Base-by-base conservation (phyloP, 2,888 invertebrate genomes). In the Proisotoma minuta region DNA sequence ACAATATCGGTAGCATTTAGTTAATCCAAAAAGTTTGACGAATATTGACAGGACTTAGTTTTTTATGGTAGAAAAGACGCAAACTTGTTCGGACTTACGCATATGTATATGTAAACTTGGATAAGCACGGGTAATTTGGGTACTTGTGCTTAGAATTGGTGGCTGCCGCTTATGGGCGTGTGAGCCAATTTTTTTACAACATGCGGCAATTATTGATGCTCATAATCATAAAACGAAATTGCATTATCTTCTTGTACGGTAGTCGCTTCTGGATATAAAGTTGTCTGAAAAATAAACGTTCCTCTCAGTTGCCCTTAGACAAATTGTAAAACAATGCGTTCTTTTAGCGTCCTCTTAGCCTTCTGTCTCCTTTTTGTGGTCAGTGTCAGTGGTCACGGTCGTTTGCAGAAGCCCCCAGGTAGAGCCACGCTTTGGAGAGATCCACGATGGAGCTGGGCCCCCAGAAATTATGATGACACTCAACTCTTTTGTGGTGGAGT, bases 401-500 rank as follows among this genome's bases (percentile, higher is more conserved):
- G 69, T 20, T 48, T 71, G 2, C 27, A 63, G 34, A 57, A 66
- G 22, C 71, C 71, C n/a, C 62, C 69, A 10, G 60, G 60, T 15
- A 29, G 69, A 22, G 61, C 64, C 3, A 62, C 57, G 20, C 50
- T 71, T 3, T 71, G 71, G 67, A 43, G 68, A 54, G 24, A 54
- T 28, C 52, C 58, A 2, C 66, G 69, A 49, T 71, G 63, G 26
- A 22, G 15, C 1, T 20, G 50, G 18, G 68, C 69, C 1, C 40
- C 29, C 1, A 29, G 34, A 1, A 65, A 71, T 47, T 68, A 62
- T 20, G 59, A 71, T 20, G 71, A 71, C 48, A 69, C 65, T 58
- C 57, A 65, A 47, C 28, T 65, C 3, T 66, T 57, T 29, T 69
- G 69, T 52, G 69, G 71, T 1, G 71, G 71, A 3, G 56, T 60